phyloP scores from a whole-genome alignment of 2,113 vertebrate species.

The Psittacula cyanocephala region DNA sequence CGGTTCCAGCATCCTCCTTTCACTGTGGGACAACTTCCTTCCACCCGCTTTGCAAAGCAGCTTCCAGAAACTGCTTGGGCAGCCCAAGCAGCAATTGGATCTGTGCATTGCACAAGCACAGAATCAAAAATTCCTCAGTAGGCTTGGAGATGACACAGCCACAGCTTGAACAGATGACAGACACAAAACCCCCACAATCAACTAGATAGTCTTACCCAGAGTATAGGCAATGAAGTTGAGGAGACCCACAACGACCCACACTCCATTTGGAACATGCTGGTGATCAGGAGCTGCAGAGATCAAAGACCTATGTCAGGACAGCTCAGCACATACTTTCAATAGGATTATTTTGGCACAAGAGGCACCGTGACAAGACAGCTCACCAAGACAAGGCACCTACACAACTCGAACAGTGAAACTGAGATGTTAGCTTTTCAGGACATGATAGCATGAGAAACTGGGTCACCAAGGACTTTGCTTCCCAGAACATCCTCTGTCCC shows the following conservation, averaged over 20 bases:
- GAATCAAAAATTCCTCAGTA: fast-evolving
- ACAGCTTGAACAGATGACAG: fast-evolving
- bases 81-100: neutral
- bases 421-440: neutral
- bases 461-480: neutral
- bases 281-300: constrained; percentile 80
- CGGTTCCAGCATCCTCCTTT: neutral
- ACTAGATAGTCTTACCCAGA: constrained; percentile 80
- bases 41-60: neutral
- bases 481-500: neutral
- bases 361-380: neutral
- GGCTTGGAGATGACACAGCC: neutral
- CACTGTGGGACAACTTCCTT: neutral
- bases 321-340: neutral
- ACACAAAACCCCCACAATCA: neutral
- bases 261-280: constrained; percentile 86
- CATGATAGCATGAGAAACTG: neutral
- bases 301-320: neutral
- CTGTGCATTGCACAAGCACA: neutral
- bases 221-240: constrained; percentile 97
- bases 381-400: neutral
- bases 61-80: neutral
- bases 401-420: neutral
- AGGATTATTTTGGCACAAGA: neutral
- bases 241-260: constrained; percentile 92